Conservation (phyloP, 2,888 invertebrate genomes). For the Notodonta dromedarius region DNA sequence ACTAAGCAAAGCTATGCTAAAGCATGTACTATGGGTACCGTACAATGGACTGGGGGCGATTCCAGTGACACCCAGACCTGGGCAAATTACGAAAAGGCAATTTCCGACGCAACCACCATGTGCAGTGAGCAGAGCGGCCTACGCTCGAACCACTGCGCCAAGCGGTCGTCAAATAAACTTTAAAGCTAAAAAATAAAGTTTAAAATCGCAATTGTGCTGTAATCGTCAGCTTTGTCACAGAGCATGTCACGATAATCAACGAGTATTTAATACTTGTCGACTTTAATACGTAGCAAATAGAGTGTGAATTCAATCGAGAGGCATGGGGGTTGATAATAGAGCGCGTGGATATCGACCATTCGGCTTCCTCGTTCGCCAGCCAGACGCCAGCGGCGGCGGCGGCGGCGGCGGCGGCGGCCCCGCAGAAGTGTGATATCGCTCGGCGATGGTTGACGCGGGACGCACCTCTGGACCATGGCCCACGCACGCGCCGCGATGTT, state of each 20-base stretch:
- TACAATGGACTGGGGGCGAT: too few species aligned
- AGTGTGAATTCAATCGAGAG: not conserved
- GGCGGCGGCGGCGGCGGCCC: not conserved
- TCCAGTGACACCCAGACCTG: too few species aligned
- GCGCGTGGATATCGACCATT: conserved; percentile 56
- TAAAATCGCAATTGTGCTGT: not conserved
- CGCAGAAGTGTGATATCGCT: conserved; percentile 45
- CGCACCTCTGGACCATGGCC: conserved; percentile 27
- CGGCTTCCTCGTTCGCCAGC: conserved; percentile 16
- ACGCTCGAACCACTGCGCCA: too few species aligned
- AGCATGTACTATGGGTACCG: too few species aligned
- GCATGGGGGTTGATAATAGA: conserved; percentile 9
- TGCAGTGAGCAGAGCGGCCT: too few species aligned
- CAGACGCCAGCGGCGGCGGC: not conserved
- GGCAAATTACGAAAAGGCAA: too few species aligned
- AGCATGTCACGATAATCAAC: not conserved
- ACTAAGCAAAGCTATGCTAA: too few species aligned
- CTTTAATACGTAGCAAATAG: not conserved
- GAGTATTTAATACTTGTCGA: not conserved
- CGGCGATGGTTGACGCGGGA: conserved; percentile 46
- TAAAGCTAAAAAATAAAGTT: not conserved
- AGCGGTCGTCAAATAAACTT: too few species aligned
- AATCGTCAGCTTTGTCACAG: not conserved
- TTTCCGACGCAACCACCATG: too few species aligned
- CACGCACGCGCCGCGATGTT: conserved; percentile 52